A percentile compares a stretch with the other conserved stretches of the same genome.
Evolutionary conservation across 2,113 vertebrate species (phyloP).

Genomic region (Pelmatolapia mariae): DNA sequence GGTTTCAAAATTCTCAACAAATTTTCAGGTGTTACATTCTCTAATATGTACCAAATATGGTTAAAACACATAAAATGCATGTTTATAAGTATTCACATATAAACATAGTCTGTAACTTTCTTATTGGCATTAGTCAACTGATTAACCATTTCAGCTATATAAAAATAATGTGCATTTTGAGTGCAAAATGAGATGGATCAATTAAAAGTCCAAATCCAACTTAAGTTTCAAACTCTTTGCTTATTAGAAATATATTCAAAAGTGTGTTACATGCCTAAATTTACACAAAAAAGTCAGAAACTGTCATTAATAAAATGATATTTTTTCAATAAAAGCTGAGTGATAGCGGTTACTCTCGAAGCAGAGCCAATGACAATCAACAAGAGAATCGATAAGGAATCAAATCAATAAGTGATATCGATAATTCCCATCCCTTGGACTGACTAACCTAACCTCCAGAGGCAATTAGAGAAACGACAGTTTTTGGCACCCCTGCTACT

Average conservation of each 20-base stretch:
- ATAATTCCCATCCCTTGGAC: background rate
- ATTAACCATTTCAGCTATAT: too few relatives aligned
- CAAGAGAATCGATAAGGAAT: background rate
- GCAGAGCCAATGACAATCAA: background rate
- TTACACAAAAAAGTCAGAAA: background rate
- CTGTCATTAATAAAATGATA: background rate
- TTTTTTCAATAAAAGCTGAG: background rate
- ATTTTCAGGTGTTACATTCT: background rate
- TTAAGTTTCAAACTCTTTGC: background rate
- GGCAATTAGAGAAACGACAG: background rate
- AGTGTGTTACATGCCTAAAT: too few relatives aligned
- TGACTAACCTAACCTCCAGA: background rate
- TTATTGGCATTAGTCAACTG: background rate
- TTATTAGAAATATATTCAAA: background rate
- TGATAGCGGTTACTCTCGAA: background rate
- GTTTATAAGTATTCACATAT: background rate
- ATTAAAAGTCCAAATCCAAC: background rate
- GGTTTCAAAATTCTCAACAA: background rate
- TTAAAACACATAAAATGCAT: background rate
- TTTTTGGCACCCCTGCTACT: background rate
- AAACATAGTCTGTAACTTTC: background rate
- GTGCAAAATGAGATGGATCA: background rate
- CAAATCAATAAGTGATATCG: background rate
- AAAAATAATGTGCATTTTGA: background rate
- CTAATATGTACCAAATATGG: background rate